Conservation (phyloP, 2,888 invertebrate species). For the Epinotia demarniana region DNA sequence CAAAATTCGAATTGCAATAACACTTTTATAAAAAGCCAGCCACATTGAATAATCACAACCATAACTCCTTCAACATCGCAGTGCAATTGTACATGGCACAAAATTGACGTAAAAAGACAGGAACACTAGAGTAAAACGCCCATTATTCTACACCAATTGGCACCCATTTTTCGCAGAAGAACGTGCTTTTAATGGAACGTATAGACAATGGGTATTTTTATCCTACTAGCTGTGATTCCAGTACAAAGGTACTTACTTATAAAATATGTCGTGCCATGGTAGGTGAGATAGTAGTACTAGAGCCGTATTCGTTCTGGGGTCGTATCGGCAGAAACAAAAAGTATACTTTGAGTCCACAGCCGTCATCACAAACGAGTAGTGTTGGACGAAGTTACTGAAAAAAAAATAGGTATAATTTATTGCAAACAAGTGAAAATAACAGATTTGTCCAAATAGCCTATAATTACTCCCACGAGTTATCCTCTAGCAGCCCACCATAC, state of each 20-base stretch:
- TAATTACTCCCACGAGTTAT: too few relatives aligned
- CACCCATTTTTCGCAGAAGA: not conserved
- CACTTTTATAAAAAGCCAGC: too few relatives aligned
- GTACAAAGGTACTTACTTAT: slow-evolving; percentile 86
- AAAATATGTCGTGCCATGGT: slow-evolving; percentile 99
- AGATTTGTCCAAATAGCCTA: not conserved
- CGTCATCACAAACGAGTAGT: slow-evolving; percentile 98
- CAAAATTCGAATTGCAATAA: too few relatives aligned
- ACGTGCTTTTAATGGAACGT: not conserved
- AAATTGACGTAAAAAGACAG: not conserved
- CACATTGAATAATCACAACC: too few relatives aligned
- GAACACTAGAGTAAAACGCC: not conserved
- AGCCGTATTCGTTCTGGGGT: slow-evolving; percentile 94
- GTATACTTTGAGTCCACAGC: slow-evolving; percentile 98
- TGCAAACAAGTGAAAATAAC: not conserved
- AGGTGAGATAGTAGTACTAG: slow-evolving; percentile 94
- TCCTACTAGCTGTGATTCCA: too few relatives aligned
- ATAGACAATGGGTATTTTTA: not conserved
- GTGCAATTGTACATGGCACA: not conserved
- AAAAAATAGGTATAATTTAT: slow-evolving; percentile 45
- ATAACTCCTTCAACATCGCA: not conserved
- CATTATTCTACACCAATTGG: not conserved
- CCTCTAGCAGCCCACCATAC: too few relatives aligned
- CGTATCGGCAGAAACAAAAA: slow-evolving; percentile 98
- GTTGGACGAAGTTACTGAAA: slow-evolving; percentile 93